A percentile compares a stretch with the other conserved stretches of the same genome.
phyloP scores from a whole-genome alignment of 2,797 vertebrate genomes.

The Lateolabrax maculatus region DNA sequence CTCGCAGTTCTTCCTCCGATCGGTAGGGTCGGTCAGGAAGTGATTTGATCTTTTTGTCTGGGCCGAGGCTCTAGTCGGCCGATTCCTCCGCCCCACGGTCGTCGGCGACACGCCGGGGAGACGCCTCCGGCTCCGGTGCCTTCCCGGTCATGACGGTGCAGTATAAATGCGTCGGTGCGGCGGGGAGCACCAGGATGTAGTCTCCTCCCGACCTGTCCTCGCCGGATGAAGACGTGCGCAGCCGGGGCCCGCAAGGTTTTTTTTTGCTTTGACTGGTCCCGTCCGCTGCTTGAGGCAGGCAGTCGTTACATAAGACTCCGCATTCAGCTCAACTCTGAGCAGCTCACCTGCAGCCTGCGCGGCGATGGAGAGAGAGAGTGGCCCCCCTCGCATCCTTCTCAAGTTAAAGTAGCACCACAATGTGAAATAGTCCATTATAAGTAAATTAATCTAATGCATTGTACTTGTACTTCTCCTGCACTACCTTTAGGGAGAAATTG shows the following conservation, averaged over 20 bases:
- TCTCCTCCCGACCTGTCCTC: constrained; percentile 32
- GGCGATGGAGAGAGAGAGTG: neutral
- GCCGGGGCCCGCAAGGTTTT: constrained; percentile 30
- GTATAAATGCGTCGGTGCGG: neutral
- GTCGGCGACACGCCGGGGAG: neutral
- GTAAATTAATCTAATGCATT: neutral
- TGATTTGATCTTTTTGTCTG: constrained; percentile 58
- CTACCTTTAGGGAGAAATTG: too few relatives aligned
- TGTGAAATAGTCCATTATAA: neutral
- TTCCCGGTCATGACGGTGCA: constrained; percentile 62
- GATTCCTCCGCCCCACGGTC: constrained; percentile 2
- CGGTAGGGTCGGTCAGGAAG: constrained; percentile 83
- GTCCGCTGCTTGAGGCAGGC: too few relatives aligned
- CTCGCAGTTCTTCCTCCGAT: constrained; percentile 79
- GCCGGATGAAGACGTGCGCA: constrained; percentile 52
- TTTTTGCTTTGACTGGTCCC: too few relatives aligned
- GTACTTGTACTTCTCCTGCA: too few relatives aligned
- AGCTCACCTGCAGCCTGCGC: neutral
- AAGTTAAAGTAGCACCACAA: constrained; percentile 19
- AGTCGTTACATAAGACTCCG: constrained; percentile 60
- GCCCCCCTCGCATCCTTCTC: neutral
- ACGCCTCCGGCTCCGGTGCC: constrained; percentile 9
- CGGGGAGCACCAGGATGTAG: constrained; percentile 43
- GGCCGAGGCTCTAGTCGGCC: constrained; percentile 3
- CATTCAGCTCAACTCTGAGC: constrained; percentile 41